These are phyloP conservation scores for Chironomus tentans DNA, from an alignment of 2,888 invertebrate genomes.

Conservation along the genomic window DNA sequence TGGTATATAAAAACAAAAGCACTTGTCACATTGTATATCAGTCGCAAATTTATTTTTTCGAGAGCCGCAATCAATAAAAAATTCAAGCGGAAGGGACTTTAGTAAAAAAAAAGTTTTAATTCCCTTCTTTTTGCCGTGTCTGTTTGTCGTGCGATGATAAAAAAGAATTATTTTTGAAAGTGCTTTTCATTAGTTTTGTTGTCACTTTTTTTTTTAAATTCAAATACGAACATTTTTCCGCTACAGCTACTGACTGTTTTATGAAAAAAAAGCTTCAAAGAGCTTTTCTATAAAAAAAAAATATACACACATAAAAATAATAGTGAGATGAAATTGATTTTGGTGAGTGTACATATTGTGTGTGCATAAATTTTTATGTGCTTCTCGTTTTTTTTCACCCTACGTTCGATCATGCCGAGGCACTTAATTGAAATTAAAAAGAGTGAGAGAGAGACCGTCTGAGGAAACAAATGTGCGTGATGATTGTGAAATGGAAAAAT, in stretches of 20 bases:
- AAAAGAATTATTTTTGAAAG: background rate
- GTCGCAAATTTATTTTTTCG: constrained; percentile 12
- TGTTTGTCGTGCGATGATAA: no score
- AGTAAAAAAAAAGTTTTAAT: background rate
- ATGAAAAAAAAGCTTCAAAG: background rate
- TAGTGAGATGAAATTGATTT: constrained; percentile 22
- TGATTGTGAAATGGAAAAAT: constrained; percentile 1
- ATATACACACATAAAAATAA: background rate
- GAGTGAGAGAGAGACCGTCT: background rate
- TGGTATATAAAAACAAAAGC: constrained; percentile 19
- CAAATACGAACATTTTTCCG: no score
- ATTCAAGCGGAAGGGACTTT: background rate
- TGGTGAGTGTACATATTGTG: constrained; percentile 21
- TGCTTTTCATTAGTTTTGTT: background rate
- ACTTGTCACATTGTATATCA: constrained; percentile 17
- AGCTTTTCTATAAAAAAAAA: background rate
- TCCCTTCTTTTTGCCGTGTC: background rate
- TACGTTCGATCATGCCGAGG: background rate
- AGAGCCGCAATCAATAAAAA: background rate
- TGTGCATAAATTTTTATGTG: background rate
- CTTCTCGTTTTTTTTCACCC: no score
- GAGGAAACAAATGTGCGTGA: background rate
- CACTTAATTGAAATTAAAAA: constrained; percentile 5
- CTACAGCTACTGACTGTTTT: no score
- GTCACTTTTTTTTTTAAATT: no score